Evolutionary conservation across 2,113 vertebrate genomes (phyloP), one percentile per base, ranked within the genome.

Genomic region (Grus americana): DNA sequence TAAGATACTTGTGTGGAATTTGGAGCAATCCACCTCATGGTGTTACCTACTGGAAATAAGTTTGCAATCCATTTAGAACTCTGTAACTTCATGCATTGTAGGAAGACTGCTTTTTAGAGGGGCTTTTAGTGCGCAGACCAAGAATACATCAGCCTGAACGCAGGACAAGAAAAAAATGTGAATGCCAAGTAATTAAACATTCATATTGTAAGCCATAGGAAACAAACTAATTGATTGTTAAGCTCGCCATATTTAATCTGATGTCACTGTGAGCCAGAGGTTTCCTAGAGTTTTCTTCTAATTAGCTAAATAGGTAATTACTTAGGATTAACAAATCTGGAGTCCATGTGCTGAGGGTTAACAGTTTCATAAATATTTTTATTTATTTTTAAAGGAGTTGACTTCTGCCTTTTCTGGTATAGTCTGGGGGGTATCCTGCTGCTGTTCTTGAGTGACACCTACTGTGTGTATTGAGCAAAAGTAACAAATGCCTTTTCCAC

Each of bases 401-500:
- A 20, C 65, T 96, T 85, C 65, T 76, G 86, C n/a, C n/a, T 63
- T 71, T 89, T 11, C 65, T 18, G 68, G 68, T 40, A 5, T 27
- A 12, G 54, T 59, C 81, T 47, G 27, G 15, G 63, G 29, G 50
- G 18, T n/a, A 4, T 16, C 34, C 42, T 70, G 79, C 72, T 59
- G 81, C 90, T 95, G 55, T 86, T 88, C 61, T 52, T 86, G 83
- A 93, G 97, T 95, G 97, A 97, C 97, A 98, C 80, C 97, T 97
- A 96, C 95, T 88, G 90, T 97, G 92, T 67, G 6, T 54, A 12
- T 36, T 30, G 34, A 68, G 81, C 34, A 73, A 58, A 88, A 88
- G 59, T 74, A 50, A 5, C 49, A 23, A 29, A 22, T 32, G 46
- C 55, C 49, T 62, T 70, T 46, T 42, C 38, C 52, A 26, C 59